phyloP scores from a whole-genome alignment of 2,113 vertebrate genomes.

The Coptodon bakossiorum region DNA sequence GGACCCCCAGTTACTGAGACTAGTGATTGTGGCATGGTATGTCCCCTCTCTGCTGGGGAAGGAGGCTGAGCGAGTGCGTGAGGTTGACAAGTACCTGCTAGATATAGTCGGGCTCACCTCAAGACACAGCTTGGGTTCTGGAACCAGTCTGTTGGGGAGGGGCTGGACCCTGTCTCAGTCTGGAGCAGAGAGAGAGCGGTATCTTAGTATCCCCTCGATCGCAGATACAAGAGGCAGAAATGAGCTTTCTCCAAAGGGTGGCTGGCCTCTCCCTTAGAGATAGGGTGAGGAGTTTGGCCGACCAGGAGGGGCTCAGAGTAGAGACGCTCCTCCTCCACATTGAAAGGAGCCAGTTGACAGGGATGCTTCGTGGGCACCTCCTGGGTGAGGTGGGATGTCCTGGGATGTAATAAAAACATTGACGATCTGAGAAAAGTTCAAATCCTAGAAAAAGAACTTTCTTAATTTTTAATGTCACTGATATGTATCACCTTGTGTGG shows the following conservation, averaged over 20 bases:
- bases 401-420: background rate
- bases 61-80: background rate
- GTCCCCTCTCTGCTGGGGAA: background rate
- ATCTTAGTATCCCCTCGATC: background rate
- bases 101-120: background rate
- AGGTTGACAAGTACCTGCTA: background rate
- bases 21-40: background rate
- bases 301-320: background rate
- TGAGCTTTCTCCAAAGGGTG: background rate
- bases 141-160: background rate
- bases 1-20: background rate
- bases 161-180: background rate
- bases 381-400: background rate
- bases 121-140: background rate
- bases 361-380: background rate
- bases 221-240: background rate
- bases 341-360: background rate
- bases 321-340: background rate
- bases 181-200: background rate
- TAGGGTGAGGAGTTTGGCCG: background rate
- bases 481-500: background rate
- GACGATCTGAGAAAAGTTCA: background rate
- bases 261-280: background rate
- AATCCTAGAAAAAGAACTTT: background rate
- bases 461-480: accelerated